phyloP scores from a whole-genome alignment of 1,140 invertebrate genomes.

The Diploscapter pachys region DNA sequence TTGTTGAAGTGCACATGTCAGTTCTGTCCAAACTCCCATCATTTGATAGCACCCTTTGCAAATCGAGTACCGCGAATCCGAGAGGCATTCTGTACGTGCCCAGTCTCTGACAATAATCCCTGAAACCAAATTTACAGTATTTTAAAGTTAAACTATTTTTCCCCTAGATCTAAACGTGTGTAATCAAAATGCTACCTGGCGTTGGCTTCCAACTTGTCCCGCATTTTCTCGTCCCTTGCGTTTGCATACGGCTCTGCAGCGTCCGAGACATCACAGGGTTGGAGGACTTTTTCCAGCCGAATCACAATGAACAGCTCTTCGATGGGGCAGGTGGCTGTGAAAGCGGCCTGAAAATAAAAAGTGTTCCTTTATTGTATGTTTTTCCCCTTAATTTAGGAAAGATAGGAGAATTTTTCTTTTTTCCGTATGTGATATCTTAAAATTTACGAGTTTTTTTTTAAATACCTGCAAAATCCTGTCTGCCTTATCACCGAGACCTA shows the following conservation, averaged over 20 bases:
- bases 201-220: conserved; percentile 43
- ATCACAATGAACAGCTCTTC: conserved; percentile 35
- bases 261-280: conserved; percentile 47
- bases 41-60: conserved; percentile 26
- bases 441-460: conserved; percentile 21
- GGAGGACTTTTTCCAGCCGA: conserved; percentile 37
- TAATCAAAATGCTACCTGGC: not conserved
- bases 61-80: conserved; percentile 77
- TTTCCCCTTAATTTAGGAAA: conserved; percentile 27
- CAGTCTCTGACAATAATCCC: conserved; percentile 3
- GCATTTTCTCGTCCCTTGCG: conserved; percentile 44
- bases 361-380: conserved; percentile 4
- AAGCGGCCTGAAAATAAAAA: conserved; percentile 14
- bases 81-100: conserved; percentile 90
- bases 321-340: conserved; percentile 20
- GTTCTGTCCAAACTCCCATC: too few relatives aligned
- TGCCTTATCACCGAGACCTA: conserved; percentile 22
- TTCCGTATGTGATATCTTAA: conserved; percentile 29
- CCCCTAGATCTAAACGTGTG: too few relatives aligned
- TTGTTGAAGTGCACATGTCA: too few relatives aligned
- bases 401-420: not conserved
- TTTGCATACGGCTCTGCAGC: conserved; percentile 46
- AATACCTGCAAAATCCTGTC: conserved; percentile 5
- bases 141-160: conserved; percentile 59
- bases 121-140: conserved; percentile 70